Conservation (phyloP, 1,140 invertebrate species). For the Listronotus bonariensis region DNA sequence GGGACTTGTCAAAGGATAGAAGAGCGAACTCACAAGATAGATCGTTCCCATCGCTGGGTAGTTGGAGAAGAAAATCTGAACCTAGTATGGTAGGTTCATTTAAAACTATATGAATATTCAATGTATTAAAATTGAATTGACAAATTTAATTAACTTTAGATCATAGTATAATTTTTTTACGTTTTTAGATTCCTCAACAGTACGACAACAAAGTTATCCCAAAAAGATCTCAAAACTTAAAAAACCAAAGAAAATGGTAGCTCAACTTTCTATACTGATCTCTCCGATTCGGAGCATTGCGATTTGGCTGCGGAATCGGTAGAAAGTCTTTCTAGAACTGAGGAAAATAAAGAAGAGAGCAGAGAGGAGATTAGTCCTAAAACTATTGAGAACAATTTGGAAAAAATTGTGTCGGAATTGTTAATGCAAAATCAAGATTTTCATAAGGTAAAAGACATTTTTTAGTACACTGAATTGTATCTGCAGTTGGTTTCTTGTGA, state of each 20-base stretch:
- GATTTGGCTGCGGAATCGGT: conserved; percentile 66
- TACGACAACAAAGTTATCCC: conserved; percentile 69
- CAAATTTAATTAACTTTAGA: too few species aligned
- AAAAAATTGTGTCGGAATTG: conserved; percentile 81
- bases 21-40: conserved; percentile 50
- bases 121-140: too few species aligned
- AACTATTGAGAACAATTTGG: conserved; percentile 60
- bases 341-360: conserved; percentile 21
- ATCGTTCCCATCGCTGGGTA: conserved; percentile 61
- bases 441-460: conserved; percentile 68
- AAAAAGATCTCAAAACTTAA: conserved; percentile 69
- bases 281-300: conserved; percentile 64
- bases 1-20: conserved; percentile 47
- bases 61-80: conserved; percentile 74
- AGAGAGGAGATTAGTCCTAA: conserved; percentile 20
- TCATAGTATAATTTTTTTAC: too few species aligned
- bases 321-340: conserved; percentile 59
- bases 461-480: too few species aligned
- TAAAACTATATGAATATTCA: too few species aligned
- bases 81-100: conserved; percentile 59
- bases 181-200: conserved; percentile 36
- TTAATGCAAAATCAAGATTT: conserved; percentile 84
- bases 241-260: conserved; percentile 61
- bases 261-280: conserved; percentile 69
- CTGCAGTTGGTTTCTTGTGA: too few species aligned